A percentile compares a stretch with the other conserved stretches of the same genome.
These are phyloP conservation scores for Acomys russatus DNA, from an alignment of 2,797 vertebrate genomes.

Conservation along the genomic window DNA sequence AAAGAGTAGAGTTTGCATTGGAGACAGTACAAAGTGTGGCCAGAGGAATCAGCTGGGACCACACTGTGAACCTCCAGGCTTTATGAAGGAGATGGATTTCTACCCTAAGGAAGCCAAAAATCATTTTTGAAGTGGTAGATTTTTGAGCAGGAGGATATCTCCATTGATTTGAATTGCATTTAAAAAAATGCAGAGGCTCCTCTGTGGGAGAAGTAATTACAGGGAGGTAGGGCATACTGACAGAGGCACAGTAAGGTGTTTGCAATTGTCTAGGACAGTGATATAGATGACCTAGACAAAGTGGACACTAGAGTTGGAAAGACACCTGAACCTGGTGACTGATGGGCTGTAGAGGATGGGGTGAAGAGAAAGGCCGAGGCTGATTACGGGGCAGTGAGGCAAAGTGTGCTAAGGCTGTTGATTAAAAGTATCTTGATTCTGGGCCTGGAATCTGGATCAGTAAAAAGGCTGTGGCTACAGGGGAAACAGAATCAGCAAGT, in stretches of 20 bases:
- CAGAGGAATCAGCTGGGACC: background rate
- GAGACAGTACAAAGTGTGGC: background rate
- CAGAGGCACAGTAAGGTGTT: background rate
- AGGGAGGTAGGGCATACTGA: background rate
- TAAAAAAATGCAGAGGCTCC: background rate
- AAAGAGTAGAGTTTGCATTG: background rate
- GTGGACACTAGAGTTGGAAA: background rate
- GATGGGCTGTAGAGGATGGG: background rate
- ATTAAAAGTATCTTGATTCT: background rate
- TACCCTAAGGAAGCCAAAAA: background rate
- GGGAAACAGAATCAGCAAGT: background rate
- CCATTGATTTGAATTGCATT: background rate
- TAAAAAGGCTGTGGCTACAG: background rate
- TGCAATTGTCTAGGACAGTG: background rate
- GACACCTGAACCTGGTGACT: background rate
- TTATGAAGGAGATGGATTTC: background rate
- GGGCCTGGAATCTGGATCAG: background rate
- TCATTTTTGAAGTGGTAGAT: background rate
- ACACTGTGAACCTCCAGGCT: background rate
- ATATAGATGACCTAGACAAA: background rate
- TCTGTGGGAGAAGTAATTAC: background rate
- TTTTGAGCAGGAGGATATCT: slow-evolving; percentile 36
- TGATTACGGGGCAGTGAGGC: background rate
- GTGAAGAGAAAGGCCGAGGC: background rate
- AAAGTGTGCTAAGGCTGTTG: background rate